phyloP scores from a whole-genome alignment of 2,888 invertebrate genomes.

The Arrhopalites spinosus region DNA sequence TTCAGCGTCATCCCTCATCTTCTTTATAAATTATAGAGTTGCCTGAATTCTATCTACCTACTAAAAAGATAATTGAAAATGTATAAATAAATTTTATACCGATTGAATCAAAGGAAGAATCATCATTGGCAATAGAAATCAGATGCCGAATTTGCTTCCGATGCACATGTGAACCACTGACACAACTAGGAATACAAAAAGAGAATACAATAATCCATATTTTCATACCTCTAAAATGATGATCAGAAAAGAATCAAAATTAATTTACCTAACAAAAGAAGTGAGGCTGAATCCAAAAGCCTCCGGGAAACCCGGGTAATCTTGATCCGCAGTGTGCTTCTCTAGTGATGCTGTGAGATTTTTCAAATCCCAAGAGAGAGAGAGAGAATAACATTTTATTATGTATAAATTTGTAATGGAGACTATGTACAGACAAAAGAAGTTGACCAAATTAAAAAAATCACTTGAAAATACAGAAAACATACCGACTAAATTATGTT shows the following conservation, averaged over 20 bases:
- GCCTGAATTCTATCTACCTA: no score
- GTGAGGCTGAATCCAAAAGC: slow-evolving; percentile 76
- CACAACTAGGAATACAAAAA: no score
- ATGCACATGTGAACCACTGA: slow-evolving; percentile 79
- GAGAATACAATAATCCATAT: no score
- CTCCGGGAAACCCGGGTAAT: slow-evolving; percentile 57
- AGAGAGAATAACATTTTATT: background rate
- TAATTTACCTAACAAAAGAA: slow-evolving; percentile 76
- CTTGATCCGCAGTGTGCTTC: slow-evolving; percentile 61
- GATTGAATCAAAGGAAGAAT: slow-evolving; percentile 42
- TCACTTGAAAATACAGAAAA: background rate
- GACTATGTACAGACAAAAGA: no score
- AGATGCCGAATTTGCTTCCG: slow-evolving; percentile 79
- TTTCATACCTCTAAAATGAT: no score
- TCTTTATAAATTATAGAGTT: no score
- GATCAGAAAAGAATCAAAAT: no score
- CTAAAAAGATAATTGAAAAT: no score
- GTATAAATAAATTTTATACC: slow-evolving; percentile 46
- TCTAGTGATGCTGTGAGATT: slow-evolving; percentile 57
- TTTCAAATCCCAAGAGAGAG: background rate
- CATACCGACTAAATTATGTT: slow-evolving; percentile 78
- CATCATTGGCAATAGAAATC: slow-evolving; percentile 77
- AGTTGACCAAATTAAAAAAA: no score
- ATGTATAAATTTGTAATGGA: no score
- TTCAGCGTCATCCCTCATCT: no score